Evolutionary conservation across 2,888 invertebrate species (phyloP), one percentile per base, ranked within the genome.

Genomic region (Tipula lateralis): DNA sequence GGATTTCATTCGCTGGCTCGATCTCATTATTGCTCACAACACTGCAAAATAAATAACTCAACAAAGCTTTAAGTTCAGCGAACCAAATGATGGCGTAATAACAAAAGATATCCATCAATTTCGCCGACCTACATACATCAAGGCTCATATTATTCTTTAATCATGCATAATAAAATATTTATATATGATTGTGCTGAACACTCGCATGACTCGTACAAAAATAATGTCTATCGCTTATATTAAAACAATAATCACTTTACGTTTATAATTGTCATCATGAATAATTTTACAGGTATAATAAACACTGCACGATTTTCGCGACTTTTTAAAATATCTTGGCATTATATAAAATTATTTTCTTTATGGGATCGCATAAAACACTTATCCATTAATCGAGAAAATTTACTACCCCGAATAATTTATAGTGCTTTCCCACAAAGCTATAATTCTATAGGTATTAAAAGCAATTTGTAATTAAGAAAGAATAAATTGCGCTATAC

Each of bases 401-500:
- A 24, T 24, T 9, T 66, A 66, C 24, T 24, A 7, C 16, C 12
- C 4, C 44, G 44, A 50, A 4, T 50, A 16, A 39, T 39, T 39
- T 39, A 39, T 50, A 16, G 44, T 50, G 16, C 66, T 24, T 7
- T 13, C 12, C 66, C 66, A 66, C 24, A 66, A 66, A 9, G 66
- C 66, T 24, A 66, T 66, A 66, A 66, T 9, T 66, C 66, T 66
- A 24, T 2, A 66, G 66, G 24, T 66, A 66, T 66, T 66, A 66
- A 66, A 66, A 66, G 66, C 66, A 66, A 66, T 66, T 66, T 66
- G 66, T 66, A 66, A 66, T 66, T 66, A 66, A 66, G 24, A n/a
- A n/a, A n/a, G n/a, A 24, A 66, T 66, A 19, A 24, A 24, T 66
- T 66, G n/a, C n/a, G n/a, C 24, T 24, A 66, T 12, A 66, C 50